Evolutionary conservation across 2,888 invertebrate genomes (phyloP).

Genomic region (Ophion ellenae): DNA sequence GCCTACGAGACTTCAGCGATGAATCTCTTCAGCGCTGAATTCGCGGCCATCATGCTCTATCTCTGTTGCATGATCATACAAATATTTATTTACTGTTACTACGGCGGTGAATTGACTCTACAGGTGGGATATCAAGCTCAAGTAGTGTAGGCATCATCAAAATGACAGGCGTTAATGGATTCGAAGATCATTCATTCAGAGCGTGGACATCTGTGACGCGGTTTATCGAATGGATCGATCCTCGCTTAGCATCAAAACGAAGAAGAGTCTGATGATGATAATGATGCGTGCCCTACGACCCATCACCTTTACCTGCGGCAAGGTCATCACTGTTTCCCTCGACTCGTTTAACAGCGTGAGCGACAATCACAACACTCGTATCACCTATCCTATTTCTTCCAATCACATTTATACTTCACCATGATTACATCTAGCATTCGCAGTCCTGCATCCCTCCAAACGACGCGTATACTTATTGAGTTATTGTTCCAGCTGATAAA

Average conservation of each 20-base stretch:
- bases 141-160: not conserved
- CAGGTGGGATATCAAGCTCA: constrained; percentile 43
- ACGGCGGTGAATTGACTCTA: constrained; percentile 55
- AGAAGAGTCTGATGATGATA: constrained; percentile 50
- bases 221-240: constrained; percentile 57
- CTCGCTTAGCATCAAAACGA: constrained; percentile 20
- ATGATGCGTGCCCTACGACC: constrained; percentile 58
- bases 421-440: not conserved
- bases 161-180: not conserved
- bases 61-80: constrained; percentile 70
- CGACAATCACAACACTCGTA: not conserved
- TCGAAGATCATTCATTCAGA: constrained; percentile 41
- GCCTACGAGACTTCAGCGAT: constrained; percentile 68
- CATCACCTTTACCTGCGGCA: constrained; percentile 46
- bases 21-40: constrained; percentile 58
- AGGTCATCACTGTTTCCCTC: constrained; percentile 50
- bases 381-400: not conserved
- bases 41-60: constrained; percentile 60
- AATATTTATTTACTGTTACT: constrained; percentile 63
- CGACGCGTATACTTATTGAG: not conserved
- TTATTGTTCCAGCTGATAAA: constrained; percentile 45
- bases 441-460: not conserved
- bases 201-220: constrained; percentile 38
- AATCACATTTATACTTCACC: not conserved
- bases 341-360: constrained; percentile 57